Base-by-base conservation (phyloP, 2,888 invertebrate species). In the Nomada hirtipes region DNA sequence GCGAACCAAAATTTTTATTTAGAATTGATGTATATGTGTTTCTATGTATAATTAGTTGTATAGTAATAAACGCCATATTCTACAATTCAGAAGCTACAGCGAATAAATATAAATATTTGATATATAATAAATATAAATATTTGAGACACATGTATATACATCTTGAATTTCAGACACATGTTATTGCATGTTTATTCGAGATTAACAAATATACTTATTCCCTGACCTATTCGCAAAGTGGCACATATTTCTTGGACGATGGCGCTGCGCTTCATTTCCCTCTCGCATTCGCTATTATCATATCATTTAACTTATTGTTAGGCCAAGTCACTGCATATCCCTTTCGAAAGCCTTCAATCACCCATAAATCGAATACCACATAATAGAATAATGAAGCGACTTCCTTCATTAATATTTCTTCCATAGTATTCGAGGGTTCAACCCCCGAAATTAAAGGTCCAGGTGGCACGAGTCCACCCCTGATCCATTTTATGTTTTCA, bases 401-500 rank as follows among this genome's bases (percentile, higher is more conserved):
- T 70, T 59, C 23, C n/a, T 67, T 78, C 42, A 78, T 78, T 78
- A 61, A 78, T 50, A 67, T 71, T 67, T 78, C 44, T 15, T 26
- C 20, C 7, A 29, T 61, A 55, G 55, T 55, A 55, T 55, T 42
- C 55, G 36, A 4, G 36, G 18, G n/a, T 42, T 44, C 26, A 29
- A 26, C 36, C 64, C 71, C 23, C 50, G 29, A 72, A 61, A 80
- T 80, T 79, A 61, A 72, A 57, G 29, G 72, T 52, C 71, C 79
- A 80, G 79, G 67, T 80, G 79, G 71, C 44, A 52, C 79, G 29
- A 63, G 44, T 72, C 71, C 71, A 72, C 67, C 71, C 67, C 67
- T 79, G 65, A 59, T 68, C 20, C 79, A 59, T 79, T 70, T 79
- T 29, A 23, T 47, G 29, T 63, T 72, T 79, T 55, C 57, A 26